phyloP scores from a whole-genome alignment of 2,113 vertebrate genomes.

The Nanorana parkeri region DNA sequence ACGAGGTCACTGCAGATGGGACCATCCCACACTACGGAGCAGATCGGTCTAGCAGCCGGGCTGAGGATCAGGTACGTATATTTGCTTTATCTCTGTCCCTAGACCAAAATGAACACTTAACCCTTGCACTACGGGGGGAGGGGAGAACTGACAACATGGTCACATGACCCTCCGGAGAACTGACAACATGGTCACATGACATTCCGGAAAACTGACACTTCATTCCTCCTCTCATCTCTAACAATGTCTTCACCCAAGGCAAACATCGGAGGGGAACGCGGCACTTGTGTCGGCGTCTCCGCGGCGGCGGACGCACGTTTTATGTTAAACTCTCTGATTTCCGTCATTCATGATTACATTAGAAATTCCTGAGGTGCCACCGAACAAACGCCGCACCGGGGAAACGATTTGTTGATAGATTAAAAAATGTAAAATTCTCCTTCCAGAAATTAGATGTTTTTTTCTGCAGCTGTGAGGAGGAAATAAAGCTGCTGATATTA shows the following conservation, averaged over 20 bases:
- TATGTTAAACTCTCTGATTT: slow-evolving; percentile 1
- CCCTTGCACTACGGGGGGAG: too few species aligned
- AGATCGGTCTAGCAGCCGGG: too few species aligned
- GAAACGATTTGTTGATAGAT: slow-evolving; percentile 18
- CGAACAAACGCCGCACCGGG: too few species aligned
- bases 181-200: too few species aligned
- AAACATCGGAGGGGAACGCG: not conserved
- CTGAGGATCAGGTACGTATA: too few species aligned
- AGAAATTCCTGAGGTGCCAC: slow-evolving; percentile 31
- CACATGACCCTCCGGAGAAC: too few species aligned
- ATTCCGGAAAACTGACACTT: not conserved
- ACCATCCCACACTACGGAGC: too few species aligned
- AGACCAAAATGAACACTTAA: too few species aligned
- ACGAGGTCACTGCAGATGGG: too few species aligned
- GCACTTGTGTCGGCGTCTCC: slow-evolving; percentile 1
- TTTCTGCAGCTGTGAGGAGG: slow-evolving; percentile 22
- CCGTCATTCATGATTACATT: slow-evolving; percentile 40
- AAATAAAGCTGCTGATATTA: not conserved
- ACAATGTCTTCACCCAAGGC: not conserved
- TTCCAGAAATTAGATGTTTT: not conserved
- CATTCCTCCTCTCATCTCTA: not conserved
- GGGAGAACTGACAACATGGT: too few species aligned
- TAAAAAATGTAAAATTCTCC: slow-evolving; percentile 25
- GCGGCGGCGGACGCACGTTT: not conserved
- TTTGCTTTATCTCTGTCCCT: too few species aligned